A percentile compares a stretch with the other conserved stretches of the same genome.
Conservation (phyloP, 1,140 invertebrate species). For the Drosophila nikananu region DNA sequence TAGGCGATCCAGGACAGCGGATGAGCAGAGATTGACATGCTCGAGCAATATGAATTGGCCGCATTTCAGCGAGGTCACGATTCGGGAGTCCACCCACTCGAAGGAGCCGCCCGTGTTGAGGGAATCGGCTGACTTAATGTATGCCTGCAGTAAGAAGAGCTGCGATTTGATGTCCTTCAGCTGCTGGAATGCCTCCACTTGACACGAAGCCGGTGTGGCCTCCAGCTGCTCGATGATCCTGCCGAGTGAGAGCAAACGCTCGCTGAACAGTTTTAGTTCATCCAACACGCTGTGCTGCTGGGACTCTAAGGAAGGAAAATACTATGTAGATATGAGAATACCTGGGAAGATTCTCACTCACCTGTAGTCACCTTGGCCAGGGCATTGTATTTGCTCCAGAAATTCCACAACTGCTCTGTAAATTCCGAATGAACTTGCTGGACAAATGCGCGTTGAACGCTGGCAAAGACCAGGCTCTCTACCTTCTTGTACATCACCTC, state of each 20-base stretch:
- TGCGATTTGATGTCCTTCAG: conserved; percentile 39
- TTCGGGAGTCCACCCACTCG: conserved; percentile 98
- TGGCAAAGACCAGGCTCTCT: conserved; percentile 81
- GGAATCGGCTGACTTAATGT: conserved; percentile 86
- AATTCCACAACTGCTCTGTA: conserved; percentile 49
- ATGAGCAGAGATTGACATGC: conserved; percentile 98
- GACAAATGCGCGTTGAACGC: conserved; percentile 77
- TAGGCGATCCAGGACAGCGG: conserved; percentile 97
- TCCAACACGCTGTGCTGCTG: conserved; percentile 59
- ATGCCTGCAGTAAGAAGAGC: conserved; percentile 45
- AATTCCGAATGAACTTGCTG: conserved; percentile 39
- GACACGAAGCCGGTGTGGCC: conserved; percentile 42
- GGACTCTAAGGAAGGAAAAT: conserved; percentile 18
- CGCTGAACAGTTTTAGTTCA: conserved; percentile 63
- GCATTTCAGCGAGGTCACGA: conserved; percentile 89
- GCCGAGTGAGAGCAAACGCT: conserved; percentile 52
- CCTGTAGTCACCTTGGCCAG: conserved; percentile 55
- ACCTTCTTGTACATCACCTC: conserved; percentile 87
- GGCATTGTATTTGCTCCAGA: conserved; percentile 75
- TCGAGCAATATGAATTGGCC: conserved; percentile 88
- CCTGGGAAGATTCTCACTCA: conserved; percentile 6
- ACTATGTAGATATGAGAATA: neutral
- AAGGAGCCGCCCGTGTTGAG: conserved; percentile 94
- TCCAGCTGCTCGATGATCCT: conserved; percentile 51
- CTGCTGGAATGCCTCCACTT: conserved; percentile 31